Evolutionary conservation across 1,140 invertebrate species (phyloP).

Genomic region (Reticulitermes speratus): DNA sequence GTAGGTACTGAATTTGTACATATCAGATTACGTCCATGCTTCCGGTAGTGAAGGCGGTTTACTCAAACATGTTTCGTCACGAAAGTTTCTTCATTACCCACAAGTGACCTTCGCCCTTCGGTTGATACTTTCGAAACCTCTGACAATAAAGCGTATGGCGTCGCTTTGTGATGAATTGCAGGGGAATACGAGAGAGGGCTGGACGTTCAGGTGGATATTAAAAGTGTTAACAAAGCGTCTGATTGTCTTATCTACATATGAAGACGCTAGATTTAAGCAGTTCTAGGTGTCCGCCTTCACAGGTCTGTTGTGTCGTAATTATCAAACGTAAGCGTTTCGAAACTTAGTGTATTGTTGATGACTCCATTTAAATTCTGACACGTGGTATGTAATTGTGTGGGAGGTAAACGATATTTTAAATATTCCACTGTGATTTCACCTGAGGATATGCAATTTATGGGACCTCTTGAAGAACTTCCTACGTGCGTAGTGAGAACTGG

Average conservation of each 20-base stretch:
- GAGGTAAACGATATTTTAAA: not conserved
- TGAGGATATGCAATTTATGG: not conserved
- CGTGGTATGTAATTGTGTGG: not conserved
- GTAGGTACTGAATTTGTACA: no score
- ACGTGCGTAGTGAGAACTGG: not conserved
- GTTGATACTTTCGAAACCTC: no score
- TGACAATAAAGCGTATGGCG: no score
- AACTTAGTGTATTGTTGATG: not conserved
- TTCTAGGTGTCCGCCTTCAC: not conserved
- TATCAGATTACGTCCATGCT: no score
- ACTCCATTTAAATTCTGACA: not conserved
- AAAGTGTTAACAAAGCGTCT: not conserved
- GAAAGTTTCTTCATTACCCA: no score
- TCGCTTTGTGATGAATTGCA: no score
- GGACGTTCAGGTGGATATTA: not conserved
- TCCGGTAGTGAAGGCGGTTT: no score
- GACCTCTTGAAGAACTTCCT: not conserved
- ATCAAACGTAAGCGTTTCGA: not conserved
- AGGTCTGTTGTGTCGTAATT: not conserved
- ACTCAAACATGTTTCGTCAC: no score
- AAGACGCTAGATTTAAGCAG: not conserved
- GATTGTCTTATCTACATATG: not conserved
- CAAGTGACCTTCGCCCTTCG: no score
- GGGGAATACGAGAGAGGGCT: not conserved
- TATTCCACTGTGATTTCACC: not conserved